These are phyloP conservation scores for Crepidodera aurea DNA, from an alignment of 2,888 invertebrate species.

Conservation along the genomic window DNA sequence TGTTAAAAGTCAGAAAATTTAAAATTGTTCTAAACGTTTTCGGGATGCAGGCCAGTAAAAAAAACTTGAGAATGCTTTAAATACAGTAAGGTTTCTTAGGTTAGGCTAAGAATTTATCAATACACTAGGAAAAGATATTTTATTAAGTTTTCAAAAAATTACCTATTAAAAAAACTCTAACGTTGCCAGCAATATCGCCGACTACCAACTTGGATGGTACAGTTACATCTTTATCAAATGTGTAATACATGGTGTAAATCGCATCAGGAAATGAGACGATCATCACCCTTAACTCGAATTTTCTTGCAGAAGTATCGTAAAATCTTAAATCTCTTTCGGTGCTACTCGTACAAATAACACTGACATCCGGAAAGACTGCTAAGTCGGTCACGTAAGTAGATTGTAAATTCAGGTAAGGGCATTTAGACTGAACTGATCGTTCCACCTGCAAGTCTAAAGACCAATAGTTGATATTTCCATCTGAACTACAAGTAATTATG, in stretches of 20 bases:
- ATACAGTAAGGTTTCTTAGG: too few relatives aligned
- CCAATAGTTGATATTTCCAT: conserved; percentile 83
- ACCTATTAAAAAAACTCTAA: conserved; percentile 69
- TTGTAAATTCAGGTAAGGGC: conserved; percentile 67
- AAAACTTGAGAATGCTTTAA: too few relatives aligned
- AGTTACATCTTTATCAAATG: conserved; percentile 66
- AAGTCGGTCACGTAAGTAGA: conserved; percentile 79
- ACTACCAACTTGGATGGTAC: conserved; percentile 72
- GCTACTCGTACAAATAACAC: conserved; percentile 78
- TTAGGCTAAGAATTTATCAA: too few relatives aligned
- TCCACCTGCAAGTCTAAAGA: conserved; percentile 73
- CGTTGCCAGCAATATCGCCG: conserved; percentile 79
- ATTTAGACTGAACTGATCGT: conserved; percentile 70
- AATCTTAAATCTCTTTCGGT: conserved; percentile 78
- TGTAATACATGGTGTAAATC: conserved; percentile 67
- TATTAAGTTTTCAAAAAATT: too few relatives aligned
- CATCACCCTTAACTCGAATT: conserved; percentile 75
- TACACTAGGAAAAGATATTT: too few relatives aligned
- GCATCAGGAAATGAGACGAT: conserved; percentile 73
- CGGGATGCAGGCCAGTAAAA: too few relatives aligned
- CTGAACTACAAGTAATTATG: conserved; percentile 78
- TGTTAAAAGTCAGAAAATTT: too few relatives aligned
- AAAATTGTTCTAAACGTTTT: too few relatives aligned
- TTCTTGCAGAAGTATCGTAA: conserved; percentile 79
- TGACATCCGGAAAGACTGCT: conserved; percentile 78